Base-by-base conservation (phyloP, 2,888 invertebrate genomes). In the Sesia bembeciformis region DNA sequence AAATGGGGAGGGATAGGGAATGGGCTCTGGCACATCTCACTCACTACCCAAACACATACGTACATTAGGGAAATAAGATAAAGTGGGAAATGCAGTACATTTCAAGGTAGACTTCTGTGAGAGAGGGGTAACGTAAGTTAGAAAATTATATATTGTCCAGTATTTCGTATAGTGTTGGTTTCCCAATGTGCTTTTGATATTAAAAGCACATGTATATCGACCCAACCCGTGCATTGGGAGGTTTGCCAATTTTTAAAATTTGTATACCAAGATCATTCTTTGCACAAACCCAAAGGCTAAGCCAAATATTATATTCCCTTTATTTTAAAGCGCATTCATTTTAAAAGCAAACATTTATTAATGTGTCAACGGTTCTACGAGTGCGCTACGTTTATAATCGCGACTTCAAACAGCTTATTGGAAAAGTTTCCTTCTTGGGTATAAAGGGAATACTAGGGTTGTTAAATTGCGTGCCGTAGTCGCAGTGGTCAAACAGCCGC, bases 401-500 rank as follows among this genome's bases (percentile, higher is more conserved):
- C 46, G 7, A 23, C 23, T 23, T 23, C 46, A 46, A 46, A 46
- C 23, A 46, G 46, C 23, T 46, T n/a, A 46, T 46, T 46, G 46
- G 46, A 46, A 46, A 8, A 46, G 46, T 46, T 46, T 46, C 4
- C 46, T 8, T 8, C 7, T 5, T 8, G 46, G 23, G 23, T 7
- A 46, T 46, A 46, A 46, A 46, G 46, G 46, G 4, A 46, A 8
- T 7, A 4, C 46, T 46, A 8, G n/a, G 23, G 4, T 46, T 23
- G 46, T 46, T 46, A 46, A 46, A 46, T 8, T 46, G 46, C 46
- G 23, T 8, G 53, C 53, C 57, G 56, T 4, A 46, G 54, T 55
- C 53, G 56, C 53, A 52, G 54, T 5, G 54, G 65, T 74, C 72
- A 74, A 72, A 77, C 67, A 68, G 68, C 64, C 66, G 61, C 62